Base-by-base conservation (phyloP, 2,797 vertebrate genomes). In the Sebastes flavidus region DNA sequence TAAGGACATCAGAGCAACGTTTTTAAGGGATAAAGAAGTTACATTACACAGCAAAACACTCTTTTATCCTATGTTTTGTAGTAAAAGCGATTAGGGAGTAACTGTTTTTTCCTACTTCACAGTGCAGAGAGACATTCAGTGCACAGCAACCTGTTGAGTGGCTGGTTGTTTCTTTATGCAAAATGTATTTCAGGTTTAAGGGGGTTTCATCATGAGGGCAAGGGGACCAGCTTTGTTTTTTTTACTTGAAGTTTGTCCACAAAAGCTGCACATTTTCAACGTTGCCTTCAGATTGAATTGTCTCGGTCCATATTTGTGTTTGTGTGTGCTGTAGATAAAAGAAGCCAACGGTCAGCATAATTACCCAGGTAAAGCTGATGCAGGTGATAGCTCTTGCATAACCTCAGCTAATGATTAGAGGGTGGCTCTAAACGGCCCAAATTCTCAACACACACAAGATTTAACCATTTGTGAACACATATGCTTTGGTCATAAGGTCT, bases 401-500 rank as follows among this genome's bases (percentile, higher is more conserved):
- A 93, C 78, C 65, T 72, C 83, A 65, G 89, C 89, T 90, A 93
- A 94, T 93, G 86, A 91, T 88, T 90, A 87, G 80, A 90, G 73
- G 55, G 29, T 63, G 56, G 52, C 49, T 76, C 69, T 11, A 88
- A 90, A 89, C 89, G 61, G 65, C 24, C 69, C 12, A 63, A 66
- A 62, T 12, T 27, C 22, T 32, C 55, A 52, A 56, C 62, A 56
- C 62, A 7, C 46, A 20, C 8, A 11, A 8, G 9, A 5, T 79
- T 65, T 62, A 69, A 55, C 68, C 34, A 24, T 49, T 29, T 59
- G n/a, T 72, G 38, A 63, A 62, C 24, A 16, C 1, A 13, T n/a
- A 10, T 20, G 8, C 52, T 73, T 14, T 6, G 18, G 7, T 20
- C 22, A 13, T 20, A 9, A 22, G 49, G 24, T n/a, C 3, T 46